Conservation (phyloP, 1,140 invertebrate species). For the Aphis craccivora region DNA sequence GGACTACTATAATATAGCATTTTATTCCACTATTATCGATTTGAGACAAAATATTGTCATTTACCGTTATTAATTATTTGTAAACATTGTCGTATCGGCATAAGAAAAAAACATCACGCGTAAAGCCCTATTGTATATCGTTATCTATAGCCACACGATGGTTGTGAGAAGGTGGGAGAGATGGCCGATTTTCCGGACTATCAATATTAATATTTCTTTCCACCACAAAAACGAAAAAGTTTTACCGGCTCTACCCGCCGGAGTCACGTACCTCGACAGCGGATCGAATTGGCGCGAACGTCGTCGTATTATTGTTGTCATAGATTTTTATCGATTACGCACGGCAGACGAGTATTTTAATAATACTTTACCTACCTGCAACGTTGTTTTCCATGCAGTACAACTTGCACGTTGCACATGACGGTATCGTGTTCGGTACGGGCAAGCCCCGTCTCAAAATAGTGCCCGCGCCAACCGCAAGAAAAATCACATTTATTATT, state of each 20-base stretch:
- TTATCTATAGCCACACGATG: neutral
- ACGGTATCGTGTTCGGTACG: neutral
- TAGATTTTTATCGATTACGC: slow-evolving; percentile 14
- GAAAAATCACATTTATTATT: slow-evolving; percentile 13
- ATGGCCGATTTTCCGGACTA: neutral
- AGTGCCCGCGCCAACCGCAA: neutral
- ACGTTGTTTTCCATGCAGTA: neutral
- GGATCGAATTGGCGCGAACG: neutral
- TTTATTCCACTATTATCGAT: neutral
- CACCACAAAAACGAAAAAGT: neutral
- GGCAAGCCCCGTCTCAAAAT: neutral
- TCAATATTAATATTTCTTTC: neutral
- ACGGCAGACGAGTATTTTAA: neutral
- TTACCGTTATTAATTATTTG: neutral
- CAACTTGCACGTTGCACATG: neutral
- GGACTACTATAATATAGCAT: neutral
- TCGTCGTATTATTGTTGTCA: neutral
- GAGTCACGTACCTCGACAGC: neutral
- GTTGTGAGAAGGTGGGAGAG: neutral
- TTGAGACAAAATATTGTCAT: neutral
- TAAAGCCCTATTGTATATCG: neutral
- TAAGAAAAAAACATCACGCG: neutral
- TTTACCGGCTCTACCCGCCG: neutral
- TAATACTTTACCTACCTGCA: neutral
- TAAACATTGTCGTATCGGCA: neutral